Evolutionary conservation across 2,888 invertebrate genomes (phyloP), one percentile per base, ranked within the genome.

Genomic region (Falcaria lacertinaria): DNA sequence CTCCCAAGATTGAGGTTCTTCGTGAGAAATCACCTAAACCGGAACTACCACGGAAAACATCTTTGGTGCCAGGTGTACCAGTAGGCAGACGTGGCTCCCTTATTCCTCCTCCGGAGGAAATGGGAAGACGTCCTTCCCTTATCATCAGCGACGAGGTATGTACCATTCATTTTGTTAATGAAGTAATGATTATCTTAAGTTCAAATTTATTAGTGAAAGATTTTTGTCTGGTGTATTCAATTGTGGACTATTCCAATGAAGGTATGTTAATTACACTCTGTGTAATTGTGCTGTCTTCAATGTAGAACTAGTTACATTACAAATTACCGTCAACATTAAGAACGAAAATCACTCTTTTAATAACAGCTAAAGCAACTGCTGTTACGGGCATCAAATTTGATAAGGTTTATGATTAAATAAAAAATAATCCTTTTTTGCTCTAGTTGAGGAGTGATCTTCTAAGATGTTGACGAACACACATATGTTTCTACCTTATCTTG

Each of bases 91-190:
- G 97, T 63, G 97, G 97, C 46, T 97, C 97, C 40, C 92, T 97
- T 47, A 94, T 97, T 73, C 97, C 97, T 65, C 96, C 95, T 5
- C 97, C 96, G 54, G 97, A 97, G 79, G 95, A 94, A 80, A 94
- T 94, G 84, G 94, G 94, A 69, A 92, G 97, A 68, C 92, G 97
- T 64, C 96, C 97, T 60, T 96, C 96, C 64, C 92, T 97, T 62
- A 95, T 97, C 71, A 97, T 97, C 76, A 96, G 96, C 76, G 97
- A 97, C 84, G 97, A 97, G 96, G 97, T 97, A 94, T 84, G 91
- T 88, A 80, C 47, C 36, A 13, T 43, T 38, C 7, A 40, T 54
- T 45, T 42, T 45, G 33, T 32, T 38, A 47, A 44, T 34, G 42
- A 5, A 32, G 8, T 25, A 44, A 38, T 39, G 35, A 17, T 38